Evolutionary conservation across 2,113 vertebrate genomes (phyloP).

Genomic region (Cyanoderma ruficeps): DNA sequence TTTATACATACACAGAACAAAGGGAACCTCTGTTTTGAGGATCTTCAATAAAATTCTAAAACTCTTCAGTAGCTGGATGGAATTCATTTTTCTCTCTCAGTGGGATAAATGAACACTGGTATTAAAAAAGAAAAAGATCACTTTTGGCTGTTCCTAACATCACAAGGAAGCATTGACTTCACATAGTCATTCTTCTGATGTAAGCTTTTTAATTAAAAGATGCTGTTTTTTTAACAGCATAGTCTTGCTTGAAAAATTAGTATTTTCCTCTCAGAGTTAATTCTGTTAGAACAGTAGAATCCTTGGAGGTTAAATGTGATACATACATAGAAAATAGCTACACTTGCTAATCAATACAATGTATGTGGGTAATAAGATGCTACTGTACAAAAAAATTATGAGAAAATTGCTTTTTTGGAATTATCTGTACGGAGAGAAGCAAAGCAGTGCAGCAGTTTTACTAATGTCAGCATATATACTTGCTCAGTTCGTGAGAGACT

Average conservation of each 20-base stretch:
- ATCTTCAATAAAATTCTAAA: not conserved
- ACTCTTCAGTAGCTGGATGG: not conserved
- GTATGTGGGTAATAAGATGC: not conserved
- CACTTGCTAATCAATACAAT: not conserved
- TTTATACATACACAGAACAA: not conserved
- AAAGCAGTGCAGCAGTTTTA: not conserved
- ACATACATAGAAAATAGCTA: not conserved
- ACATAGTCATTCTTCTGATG: not conserved
- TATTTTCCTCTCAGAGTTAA: not conserved
- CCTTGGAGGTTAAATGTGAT: not conserved
- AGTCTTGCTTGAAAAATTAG: not conserved
- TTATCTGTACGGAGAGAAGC: not conserved
- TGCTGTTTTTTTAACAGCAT: not conserved
- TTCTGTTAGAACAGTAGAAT: not conserved
- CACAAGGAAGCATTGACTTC: not conserved
- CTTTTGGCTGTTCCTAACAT: not conserved
- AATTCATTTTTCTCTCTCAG: not conserved
- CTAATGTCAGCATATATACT: not conserved
- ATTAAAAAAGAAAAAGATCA: not conserved
- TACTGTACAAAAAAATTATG: not conserved
- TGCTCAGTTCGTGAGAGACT: not conserved
- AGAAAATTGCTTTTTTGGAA: not conserved
- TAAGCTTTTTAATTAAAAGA: not conserved
- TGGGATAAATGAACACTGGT: not conserved
- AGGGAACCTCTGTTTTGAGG: not conserved